Evolutionary conservation across 2,113 vertebrate genomes (phyloP).

Genomic region (Isurus oxyrinchus): DNA sequence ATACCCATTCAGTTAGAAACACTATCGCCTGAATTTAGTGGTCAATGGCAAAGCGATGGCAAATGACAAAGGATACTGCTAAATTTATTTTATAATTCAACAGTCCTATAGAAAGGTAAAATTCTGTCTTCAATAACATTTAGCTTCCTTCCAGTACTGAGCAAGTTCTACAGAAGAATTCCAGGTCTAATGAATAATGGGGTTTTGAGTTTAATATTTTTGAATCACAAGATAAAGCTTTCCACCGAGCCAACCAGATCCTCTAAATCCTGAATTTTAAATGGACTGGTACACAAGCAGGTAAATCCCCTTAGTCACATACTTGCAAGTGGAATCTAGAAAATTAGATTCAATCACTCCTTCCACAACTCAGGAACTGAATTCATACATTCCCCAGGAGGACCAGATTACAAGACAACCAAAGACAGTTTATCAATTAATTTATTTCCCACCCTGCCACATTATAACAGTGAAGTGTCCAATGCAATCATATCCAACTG

Average conservation of each 20-base stretch:
- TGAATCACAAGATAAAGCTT: neutral
- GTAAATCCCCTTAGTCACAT: neutral
- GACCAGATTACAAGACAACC: neutral
- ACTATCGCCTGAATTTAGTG: neutral
- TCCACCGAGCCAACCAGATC: neutral
- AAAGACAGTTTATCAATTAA: neutral
- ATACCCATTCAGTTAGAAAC: neutral
- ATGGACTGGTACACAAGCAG: neutral
- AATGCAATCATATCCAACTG: neutral
- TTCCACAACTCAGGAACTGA: neutral
- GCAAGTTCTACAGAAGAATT: neutral
- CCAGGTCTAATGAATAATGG: neutral
- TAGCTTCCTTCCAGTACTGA: neutral
- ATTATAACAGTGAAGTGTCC: neutral
- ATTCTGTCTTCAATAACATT: neutral
- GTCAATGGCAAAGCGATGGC: too few species aligned
- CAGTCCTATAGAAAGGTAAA: neutral
- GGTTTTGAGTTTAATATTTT: slow-evolving; percentile 13
- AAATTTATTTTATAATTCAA: too few species aligned
- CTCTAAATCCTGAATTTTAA: neutral
- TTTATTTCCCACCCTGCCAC: too few species aligned
- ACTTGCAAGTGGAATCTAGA: neutral
- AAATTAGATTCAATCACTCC: neutral
- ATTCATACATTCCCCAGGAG: neutral
- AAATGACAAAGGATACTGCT: too few species aligned